Evolutionary conservation across 1,140 invertebrate genomes (phyloP).

Genomic region (Cataglyphis hispanica): DNA sequence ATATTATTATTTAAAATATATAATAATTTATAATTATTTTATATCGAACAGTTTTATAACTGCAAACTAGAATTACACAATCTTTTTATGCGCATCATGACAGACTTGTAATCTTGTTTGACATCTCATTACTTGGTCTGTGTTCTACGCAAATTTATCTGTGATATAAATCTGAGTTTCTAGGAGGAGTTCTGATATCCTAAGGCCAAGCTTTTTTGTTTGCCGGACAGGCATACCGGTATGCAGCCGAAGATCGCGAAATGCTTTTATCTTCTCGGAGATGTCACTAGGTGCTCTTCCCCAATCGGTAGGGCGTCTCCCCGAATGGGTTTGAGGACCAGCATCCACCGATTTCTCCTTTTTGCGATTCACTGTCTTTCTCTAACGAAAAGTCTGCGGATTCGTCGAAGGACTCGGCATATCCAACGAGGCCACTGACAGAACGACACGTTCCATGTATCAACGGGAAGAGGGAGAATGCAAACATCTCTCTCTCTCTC

Average conservation of each 20-base stretch:
- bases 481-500: slow-evolving; percentile 68
- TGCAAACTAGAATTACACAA: background rate
- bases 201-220: slow-evolving; percentile 15
- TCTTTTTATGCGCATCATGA: background rate
- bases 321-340: slow-evolving; percentile 59
- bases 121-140: background rate
- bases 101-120: background rate
- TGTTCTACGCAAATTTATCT: background rate
- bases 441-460: slow-evolving; percentile 26
- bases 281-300: slow-evolving; percentile 82
- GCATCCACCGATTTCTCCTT: slow-evolving; percentile 75
- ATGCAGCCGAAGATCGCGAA: slow-evolving; percentile 60
- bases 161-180: slow-evolving; percentile 3
- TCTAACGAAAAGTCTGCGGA: slow-evolving; percentile 19
- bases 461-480: slow-evolving; percentile 2
- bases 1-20: background rate
- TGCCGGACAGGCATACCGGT: slow-evolving; percentile 59
- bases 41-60: background rate
- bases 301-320: slow-evolving; percentile 75
- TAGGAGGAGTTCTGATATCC: background rate
- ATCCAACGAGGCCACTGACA: slow-evolving; percentile 9
- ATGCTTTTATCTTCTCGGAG: slow-evolving; percentile 76
- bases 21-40: slow-evolving; percentile 1
- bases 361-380: slow-evolving; percentile 42
- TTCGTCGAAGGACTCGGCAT: slow-evolving; percentile 35